Conservation (phyloP, 2,113 vertebrate genomes). For the Tinamus guttatus region DNA sequence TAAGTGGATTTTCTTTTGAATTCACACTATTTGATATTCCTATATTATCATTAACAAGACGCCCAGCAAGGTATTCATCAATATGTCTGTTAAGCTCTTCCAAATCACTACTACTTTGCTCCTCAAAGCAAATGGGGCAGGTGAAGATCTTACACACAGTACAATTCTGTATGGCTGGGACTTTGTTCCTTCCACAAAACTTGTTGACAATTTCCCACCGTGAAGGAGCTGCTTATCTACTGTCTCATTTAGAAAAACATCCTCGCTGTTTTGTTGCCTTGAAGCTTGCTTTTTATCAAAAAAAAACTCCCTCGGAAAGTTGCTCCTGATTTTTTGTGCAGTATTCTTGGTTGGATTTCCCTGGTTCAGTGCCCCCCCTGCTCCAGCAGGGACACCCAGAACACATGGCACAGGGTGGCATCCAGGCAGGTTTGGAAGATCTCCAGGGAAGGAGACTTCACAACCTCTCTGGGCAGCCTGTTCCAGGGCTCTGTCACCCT, state of each 20-base stretch:
- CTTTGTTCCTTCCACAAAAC: conserved; percentile 56
- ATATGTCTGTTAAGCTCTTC: conserved; percentile 88
- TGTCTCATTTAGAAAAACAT: conserved; percentile 70
- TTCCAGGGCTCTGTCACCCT: no score
- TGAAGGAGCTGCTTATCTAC: not conserved
- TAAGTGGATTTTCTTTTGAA: not conserved
- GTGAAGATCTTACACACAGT: conserved; percentile 71
- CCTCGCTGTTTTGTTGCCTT: conserved; percentile 61
- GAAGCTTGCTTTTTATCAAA: conserved; percentile 75
- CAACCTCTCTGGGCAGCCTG: no score
- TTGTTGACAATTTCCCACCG: conserved; percentile 11
- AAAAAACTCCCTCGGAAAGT: conserved; percentile 72
- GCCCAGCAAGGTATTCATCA: conserved; percentile 85
- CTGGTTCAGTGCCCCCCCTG: conserved; percentile 72
- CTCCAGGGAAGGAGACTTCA: no score
- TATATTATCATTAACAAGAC: not conserved
- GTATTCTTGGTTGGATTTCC: conserved; percentile 35
- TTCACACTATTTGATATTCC: not conserved
- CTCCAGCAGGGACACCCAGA: no score
- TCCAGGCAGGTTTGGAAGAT: no score
- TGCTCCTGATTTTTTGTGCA: conserved; percentile 48
- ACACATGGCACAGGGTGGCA: no score
- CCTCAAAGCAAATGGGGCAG: conserved; percentile 90
- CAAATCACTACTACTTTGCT: conserved; percentile 79
- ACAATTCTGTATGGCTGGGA: conserved; percentile 7